Evolutionary conservation across 2,888 invertebrate genomes (phyloP).

Genomic region (Ornithoptera alexandrae): DNA sequence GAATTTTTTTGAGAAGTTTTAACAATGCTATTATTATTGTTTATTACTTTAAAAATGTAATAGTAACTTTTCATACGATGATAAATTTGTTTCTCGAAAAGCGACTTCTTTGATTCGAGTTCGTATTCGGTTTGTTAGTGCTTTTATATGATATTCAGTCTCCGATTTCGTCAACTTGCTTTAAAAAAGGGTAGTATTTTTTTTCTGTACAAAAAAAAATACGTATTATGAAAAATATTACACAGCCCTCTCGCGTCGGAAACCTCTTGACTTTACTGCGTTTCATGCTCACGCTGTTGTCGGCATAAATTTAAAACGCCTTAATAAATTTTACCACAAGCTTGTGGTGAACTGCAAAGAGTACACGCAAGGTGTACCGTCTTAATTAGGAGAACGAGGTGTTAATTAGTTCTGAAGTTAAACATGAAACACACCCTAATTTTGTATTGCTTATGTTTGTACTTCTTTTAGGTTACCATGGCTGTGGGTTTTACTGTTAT

Average conservation of each 20-base stretch:
- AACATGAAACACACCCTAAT: background rate
- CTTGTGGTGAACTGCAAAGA: background rate
- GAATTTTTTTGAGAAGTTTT: too few species aligned
- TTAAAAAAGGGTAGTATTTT: background rate
- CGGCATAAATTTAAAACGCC: background rate
- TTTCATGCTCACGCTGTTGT: background rate
- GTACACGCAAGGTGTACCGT: background rate
- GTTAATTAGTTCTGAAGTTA: constrained; percentile 8
- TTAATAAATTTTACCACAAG: background rate
- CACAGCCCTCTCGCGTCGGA: background rate
- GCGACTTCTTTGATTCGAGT: too few species aligned
- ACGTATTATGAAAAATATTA: background rate
- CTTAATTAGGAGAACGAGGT: constrained; percentile 8
- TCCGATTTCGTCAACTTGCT: background rate
- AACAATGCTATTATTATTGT: too few species aligned
- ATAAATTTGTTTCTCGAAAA: too few species aligned
- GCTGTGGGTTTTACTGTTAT: too few species aligned
- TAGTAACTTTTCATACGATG: too few species aligned
- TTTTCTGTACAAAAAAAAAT: background rate
- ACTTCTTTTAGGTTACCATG: background rate
- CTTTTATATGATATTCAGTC: too few species aligned
- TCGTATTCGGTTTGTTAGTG: too few species aligned
- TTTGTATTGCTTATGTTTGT: constrained; percentile 1
- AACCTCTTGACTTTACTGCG: background rate
- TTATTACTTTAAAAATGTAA: too few species aligned